phyloP scores from a whole-genome alignment of 2,888 invertebrate species.

The Lasioglossum marginatum region DNA sequence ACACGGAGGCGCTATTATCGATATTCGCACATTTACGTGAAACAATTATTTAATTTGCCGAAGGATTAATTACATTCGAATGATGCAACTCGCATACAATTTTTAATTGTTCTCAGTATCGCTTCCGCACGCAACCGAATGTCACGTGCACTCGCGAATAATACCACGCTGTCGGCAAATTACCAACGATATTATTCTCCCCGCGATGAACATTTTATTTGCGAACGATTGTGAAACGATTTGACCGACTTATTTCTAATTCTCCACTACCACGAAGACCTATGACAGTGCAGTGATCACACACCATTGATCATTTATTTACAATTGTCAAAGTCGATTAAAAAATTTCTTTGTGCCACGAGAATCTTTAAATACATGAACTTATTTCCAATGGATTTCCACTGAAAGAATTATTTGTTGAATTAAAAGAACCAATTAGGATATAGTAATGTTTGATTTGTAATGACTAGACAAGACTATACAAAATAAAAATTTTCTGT shows the following conservation, averaged over 20 bases:
- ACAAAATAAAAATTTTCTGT: too few species aligned
- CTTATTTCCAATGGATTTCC: neutral
- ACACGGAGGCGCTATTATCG: neutral
- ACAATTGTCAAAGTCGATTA: neutral
- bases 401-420: neutral
- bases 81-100: conserved; percentile 5
- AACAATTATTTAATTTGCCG: neutral
- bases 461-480: neutral
- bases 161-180: neutral
- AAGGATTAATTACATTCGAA: neutral
- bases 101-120: neutral
- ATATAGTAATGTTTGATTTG: neutral
- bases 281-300: neutral
- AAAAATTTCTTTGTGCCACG: neutral
- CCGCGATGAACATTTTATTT: neutral
- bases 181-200: neutral
- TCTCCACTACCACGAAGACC: neutral
- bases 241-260: neutral
- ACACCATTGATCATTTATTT: neutral
- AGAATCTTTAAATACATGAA: neutral
- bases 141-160: neutral
- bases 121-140: neutral
- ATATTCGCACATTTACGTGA: neutral
- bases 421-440: neutral
- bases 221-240: neutral